Conservation (phyloP, 1,140 invertebrate species). For the Conus betulinus region DNA sequence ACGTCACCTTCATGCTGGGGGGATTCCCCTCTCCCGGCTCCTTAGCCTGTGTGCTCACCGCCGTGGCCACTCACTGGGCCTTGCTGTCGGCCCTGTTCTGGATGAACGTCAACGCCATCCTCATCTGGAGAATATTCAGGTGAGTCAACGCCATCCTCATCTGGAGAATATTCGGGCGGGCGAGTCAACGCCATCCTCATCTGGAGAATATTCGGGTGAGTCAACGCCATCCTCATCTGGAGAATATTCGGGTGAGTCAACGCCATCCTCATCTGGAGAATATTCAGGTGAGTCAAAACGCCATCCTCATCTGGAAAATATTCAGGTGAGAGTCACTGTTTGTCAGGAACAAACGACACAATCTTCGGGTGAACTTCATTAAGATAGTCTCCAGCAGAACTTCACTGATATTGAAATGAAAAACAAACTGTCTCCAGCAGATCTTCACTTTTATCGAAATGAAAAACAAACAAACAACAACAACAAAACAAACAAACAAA, state of each 20-base stretch:
- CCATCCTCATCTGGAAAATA: conserved; percentile 25
- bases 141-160: conserved; percentile 18
- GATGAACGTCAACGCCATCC: conserved; percentile 32
- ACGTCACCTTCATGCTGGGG: neutral
- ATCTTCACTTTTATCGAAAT: too few species aligned
- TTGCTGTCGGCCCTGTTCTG: conserved; percentile 19
- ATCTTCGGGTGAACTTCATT: too few species aligned
- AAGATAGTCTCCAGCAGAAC: too few species aligned
- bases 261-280: conserved; percentile 29
- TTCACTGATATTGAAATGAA: too few species aligned
- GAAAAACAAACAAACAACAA: too few species aligned
- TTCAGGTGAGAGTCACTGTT: neutral
- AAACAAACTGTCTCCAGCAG: too few species aligned
- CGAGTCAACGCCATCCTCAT: conserved; percentile 28
- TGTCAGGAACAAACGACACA: too few species aligned
- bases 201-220: conserved; percentile 30
- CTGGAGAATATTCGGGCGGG: conserved; percentile 27
- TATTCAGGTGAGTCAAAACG: conserved; percentile 27
- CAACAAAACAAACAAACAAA: too few species aligned
- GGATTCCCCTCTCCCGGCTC: neutral
- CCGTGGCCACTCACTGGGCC: conserved; percentile 18
- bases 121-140: conserved; percentile 29
- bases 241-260: conserved; percentile 26
- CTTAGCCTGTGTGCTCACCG: neutral
- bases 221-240: conserved; percentile 28